A percentile compares a stretch with the other conserved stretches of the same genome.
Conservation (phyloP, 2,797 vertebrate species). For the Galago senegalensis region DNA sequence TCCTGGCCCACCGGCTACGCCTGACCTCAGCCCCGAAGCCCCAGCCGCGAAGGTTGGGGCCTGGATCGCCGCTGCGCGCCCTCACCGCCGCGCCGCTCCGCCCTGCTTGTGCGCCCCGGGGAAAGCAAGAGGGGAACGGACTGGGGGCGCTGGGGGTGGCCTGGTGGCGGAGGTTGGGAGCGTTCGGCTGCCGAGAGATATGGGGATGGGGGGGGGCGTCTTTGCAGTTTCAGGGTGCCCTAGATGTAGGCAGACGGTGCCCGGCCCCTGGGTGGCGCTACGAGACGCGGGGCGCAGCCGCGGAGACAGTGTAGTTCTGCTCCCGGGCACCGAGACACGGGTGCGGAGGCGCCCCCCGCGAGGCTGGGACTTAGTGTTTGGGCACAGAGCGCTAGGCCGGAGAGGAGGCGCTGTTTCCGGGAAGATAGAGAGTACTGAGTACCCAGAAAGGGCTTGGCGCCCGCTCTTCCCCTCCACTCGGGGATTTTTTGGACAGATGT, state of each 20-base stretch:
- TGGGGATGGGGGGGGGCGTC: not conserved
- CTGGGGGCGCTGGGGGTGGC: not conserved
- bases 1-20: not conserved
- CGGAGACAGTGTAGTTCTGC: not conserved
- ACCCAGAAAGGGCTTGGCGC: not conserved
- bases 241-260: not conserved
- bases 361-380: not conserved
- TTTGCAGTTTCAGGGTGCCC: not conserved
- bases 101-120: not conserved
- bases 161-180: not conserved
- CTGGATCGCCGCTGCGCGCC: not conserved
- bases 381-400: accelerated
- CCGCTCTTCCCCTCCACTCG: not conserved
- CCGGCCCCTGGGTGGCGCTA: slow-evolving; percentile 74
- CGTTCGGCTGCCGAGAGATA: not conserved
- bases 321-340: no score
- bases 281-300: slow-evolving; percentile 22
- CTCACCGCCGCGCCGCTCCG: not conserved
- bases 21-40: not conserved
- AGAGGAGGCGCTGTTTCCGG: not conserved
- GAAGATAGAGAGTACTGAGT: not conserved
- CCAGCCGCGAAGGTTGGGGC: not conserved
- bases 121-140: not conserved
- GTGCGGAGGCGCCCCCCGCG: not conserved
- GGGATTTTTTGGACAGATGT: slow-evolving; percentile 28